Evolutionary conservation across 2,797 vertebrate genomes (phyloP).

Genomic region (Botia kubotai): DNA sequence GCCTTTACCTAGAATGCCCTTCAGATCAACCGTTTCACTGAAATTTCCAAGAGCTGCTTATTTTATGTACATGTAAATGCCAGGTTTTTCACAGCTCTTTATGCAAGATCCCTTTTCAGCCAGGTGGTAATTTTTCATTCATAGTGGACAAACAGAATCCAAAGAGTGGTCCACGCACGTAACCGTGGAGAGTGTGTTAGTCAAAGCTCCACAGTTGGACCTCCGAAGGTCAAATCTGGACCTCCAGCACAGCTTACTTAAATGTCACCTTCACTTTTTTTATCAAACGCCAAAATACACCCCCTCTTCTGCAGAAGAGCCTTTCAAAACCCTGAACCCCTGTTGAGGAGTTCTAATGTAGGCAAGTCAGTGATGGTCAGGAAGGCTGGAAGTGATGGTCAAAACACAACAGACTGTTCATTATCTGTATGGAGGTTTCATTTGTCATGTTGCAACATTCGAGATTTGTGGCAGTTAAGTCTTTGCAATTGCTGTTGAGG

Average conservation of each 20-base stretch:
- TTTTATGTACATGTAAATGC: constrained; percentile 40
- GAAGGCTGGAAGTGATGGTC: background rate
- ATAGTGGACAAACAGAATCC: constrained; percentile 27
- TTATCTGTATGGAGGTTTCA: background rate
- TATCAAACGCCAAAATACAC: background rate
- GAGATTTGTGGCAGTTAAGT: background rate
- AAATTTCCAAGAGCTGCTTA: constrained; percentile 22
- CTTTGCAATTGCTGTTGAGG: background rate
- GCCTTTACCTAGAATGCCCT: constrained; percentile 36
- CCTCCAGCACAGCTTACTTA: constrained; percentile 34
- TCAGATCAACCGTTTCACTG: constrained; percentile 23
- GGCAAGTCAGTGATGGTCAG: background rate
- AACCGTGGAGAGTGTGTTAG: constrained; percentile 26
- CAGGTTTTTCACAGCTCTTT: constrained; percentile 17
- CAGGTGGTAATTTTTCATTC: constrained; percentile 25
- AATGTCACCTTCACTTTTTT: constrained; percentile 37
- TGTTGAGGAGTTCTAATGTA: constrained; percentile 9
- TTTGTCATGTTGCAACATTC: background rate
- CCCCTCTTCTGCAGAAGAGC: constrained; percentile 18
- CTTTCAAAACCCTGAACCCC: background rate
- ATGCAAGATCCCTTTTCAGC: constrained; percentile 31
- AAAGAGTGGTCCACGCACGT: constrained; percentile 19
- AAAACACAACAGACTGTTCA: background rate
- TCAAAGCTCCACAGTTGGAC: constrained; percentile 16
- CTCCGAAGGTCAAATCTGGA: constrained; percentile 36